A percentile compares a stretch with the other conserved stretches of the same genome.
These are phyloP conservation scores for Bombus superbus DNA, from an alignment of 1,140 invertebrate species.

Conservation along the genomic window DNA sequence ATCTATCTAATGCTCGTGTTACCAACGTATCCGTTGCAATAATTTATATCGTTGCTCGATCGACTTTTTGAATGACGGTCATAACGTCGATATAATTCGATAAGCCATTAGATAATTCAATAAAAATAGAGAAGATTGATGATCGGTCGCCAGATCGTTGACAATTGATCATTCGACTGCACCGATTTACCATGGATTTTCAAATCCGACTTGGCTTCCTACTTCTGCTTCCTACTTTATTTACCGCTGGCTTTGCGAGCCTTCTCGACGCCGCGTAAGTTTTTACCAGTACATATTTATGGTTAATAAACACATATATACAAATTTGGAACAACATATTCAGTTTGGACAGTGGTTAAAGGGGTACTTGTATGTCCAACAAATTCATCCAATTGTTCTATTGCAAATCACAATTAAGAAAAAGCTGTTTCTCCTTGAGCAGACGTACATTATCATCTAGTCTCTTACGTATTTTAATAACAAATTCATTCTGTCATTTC, in stretches of 20 bases:
- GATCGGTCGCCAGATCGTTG: background rate
- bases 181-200: constrained; percentile 19
- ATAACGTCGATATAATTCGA: background rate
- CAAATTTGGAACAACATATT: background rate
- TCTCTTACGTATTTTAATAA: no score
- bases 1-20: no score
- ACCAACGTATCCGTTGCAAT: no score
- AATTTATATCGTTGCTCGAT: no score
- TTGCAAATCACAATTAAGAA: no score
- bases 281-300: background rate
- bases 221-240: background rate
- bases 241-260: background rate
- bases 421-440: no score
- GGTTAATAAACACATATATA: background rate
- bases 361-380: no score
- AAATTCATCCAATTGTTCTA: no score
- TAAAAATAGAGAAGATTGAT: constrained; percentile 37
- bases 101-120: constrained; percentile 29
- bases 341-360: no score
- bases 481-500: no score
- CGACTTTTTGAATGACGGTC: no score
- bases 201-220: constrained; percentile 2
- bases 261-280: background rate
- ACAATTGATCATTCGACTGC: background rate
- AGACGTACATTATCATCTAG: no score